Evolutionary conservation across 2,113 vertebrate species (phyloP).

Genomic region (Chloropsis hardwickii): DNA sequence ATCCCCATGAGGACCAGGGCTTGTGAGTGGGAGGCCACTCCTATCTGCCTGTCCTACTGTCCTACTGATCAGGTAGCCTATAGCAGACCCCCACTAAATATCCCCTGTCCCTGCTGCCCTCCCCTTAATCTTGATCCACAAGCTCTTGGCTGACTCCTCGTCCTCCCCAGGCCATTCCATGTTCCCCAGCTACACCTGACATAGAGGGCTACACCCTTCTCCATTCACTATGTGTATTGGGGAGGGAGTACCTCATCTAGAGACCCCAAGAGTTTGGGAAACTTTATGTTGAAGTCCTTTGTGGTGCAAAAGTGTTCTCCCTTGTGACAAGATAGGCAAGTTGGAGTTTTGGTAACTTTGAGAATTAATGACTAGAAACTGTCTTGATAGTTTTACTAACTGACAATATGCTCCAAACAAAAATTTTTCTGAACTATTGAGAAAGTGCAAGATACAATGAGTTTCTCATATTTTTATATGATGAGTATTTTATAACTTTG

Average conservation of each 20-base stretch:
- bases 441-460: background rate
- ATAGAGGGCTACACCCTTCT: background rate
- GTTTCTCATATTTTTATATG: background rate
- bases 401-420: background rate
- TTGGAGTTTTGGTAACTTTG: background rate
- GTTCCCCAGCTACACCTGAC: background rate
- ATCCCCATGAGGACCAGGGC: too few species aligned
- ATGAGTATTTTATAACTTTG: background rate
- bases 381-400: background rate
- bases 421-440: background rate
- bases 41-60: background rate
- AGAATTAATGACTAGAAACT: background rate
- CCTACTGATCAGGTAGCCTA: too few species aligned
- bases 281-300: background rate
- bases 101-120: background rate
- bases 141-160: background rate
- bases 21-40: background rate
- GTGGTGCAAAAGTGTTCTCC: background rate
- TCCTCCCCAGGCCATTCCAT: background rate
- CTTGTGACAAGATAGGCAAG: rapidly evolving
- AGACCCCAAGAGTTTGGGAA: background rate
- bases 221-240: rapidly evolving
- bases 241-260: background rate
- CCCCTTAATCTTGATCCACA: background rate
- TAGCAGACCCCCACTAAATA: background rate